Evolutionary conservation across 2,113 vertebrate species (phyloP).

Genomic region (Salminus brasiliensis): DNA sequence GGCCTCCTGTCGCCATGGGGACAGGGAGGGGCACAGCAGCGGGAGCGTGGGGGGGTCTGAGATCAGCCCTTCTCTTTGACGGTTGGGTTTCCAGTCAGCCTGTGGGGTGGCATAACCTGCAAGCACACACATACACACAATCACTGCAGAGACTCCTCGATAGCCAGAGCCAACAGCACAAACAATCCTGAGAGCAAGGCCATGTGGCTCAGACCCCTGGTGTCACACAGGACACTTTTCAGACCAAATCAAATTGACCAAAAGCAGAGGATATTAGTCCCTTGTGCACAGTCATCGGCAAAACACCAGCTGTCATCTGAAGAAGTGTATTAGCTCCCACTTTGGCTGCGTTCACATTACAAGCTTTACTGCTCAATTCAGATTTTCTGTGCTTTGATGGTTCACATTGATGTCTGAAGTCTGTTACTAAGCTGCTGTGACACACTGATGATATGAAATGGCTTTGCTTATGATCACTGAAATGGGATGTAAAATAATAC

Average conservation of each 20-base stretch:
- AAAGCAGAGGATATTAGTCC: background rate
- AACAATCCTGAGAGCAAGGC: background rate
- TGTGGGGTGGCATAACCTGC: conserved; percentile 89
- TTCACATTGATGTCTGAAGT: no score
- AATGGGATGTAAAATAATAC: no score
- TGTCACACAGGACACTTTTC: background rate
- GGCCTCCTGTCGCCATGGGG: conserved; percentile 88
- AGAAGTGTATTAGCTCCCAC: background rate
- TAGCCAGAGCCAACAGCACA: background rate
- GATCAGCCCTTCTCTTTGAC: conserved; percentile 93
- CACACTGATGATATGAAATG: no score
- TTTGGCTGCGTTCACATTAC: background rate
- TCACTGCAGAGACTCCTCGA: background rate
- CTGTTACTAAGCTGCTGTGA: no score
- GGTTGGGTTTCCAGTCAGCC: conserved; percentile 82
- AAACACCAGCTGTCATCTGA: background rate
- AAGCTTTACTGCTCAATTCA: no score
- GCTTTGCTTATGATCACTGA: no score
- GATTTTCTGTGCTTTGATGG: no score
- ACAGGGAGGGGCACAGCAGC: conserved; percentile 66
- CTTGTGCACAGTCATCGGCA: background rate
- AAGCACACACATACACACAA: conserved; percentile 41
- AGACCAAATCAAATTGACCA: background rate
- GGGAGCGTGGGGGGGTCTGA: conserved; percentile 60
- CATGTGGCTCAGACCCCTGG: background rate